phyloP scores from a whole-genome alignment of 2,888 invertebrate genomes.

The Tinea trinotella region DNA sequence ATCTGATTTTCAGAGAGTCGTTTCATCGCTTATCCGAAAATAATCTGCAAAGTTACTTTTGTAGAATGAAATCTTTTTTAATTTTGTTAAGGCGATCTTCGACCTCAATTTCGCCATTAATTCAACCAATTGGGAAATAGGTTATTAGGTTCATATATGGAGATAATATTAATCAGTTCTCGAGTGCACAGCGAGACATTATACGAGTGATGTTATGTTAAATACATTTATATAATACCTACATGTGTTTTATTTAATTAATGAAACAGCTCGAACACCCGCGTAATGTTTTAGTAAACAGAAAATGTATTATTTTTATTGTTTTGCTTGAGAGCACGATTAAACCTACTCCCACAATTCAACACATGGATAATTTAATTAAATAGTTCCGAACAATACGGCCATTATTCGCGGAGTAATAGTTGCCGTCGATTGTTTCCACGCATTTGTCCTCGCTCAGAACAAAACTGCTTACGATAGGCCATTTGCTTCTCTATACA shows the following conservation, averaged over 20 bases:
- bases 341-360: background rate
- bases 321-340: too few species aligned
- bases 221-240: background rate
- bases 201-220: background rate
- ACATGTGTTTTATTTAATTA: background rate
- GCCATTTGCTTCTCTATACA: background rate
- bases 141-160: constrained; percentile 10
- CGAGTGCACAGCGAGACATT: background rate
- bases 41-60: background rate
- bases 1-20: constrained; percentile 7
- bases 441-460: background rate
- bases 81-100: background rate
- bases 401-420: background rate
- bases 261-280: too few species aligned
- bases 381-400: background rate
- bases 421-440: background rate
- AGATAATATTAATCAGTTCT: constrained; percentile 9
- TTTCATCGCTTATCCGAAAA: background rate
- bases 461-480: background rate
- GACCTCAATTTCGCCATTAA: constrained; percentile 6
- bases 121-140: constrained; percentile 13
- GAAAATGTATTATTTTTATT: too few species aligned
- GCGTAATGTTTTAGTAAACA: too few species aligned
- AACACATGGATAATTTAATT: background rate
- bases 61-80: background rate